Conservation (phyloP, 2,113 vertebrate genomes). For the Hoplias malabaricus region DNA sequence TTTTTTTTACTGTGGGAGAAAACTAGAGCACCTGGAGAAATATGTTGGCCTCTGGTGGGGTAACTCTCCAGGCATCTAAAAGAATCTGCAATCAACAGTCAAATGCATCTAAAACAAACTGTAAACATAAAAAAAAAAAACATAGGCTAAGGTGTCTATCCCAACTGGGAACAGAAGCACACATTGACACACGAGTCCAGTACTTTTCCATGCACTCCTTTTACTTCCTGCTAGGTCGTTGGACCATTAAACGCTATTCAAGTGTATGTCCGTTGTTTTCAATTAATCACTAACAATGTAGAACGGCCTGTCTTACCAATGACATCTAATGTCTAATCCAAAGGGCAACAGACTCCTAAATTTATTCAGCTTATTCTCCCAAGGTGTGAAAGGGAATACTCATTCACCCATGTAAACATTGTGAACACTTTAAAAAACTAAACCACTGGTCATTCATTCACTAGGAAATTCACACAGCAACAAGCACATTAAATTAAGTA, state of each 20-base stretch:
- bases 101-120: background rate
- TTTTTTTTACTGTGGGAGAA: background rate
- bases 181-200: conserved; percentile 11
- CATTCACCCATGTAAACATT: conserved; percentile 50
- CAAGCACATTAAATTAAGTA: background rate
- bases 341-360: conserved; percentile 47
- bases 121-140: conserved; percentile 6
- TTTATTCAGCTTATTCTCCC: conserved; percentile 52
- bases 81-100: conserved; percentile 8
- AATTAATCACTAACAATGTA: conserved; percentile 54
- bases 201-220: conserved; percentile 33
- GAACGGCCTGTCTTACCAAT: conserved; percentile 39
- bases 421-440: conserved; percentile 22
- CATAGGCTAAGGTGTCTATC: conserved; percentile 14
- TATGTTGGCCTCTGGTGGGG: background rate
- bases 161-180: conserved; percentile 12
- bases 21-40: no score
- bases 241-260: conserved; percentile 40
- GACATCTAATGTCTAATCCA: conserved; percentile 53
- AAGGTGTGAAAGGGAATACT: conserved; percentile 56
- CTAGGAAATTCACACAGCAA: conserved; percentile 18
- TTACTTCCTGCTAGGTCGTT: conserved; percentile 38
- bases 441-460: conserved; percentile 50
- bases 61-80: conserved; percentile 1
- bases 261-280: conserved; percentile 15